These are phyloP conservation scores for Oreochromis aureus DNA, from an alignment of 2,113 vertebrate genomes.

Conservation along the genomic window DNA sequence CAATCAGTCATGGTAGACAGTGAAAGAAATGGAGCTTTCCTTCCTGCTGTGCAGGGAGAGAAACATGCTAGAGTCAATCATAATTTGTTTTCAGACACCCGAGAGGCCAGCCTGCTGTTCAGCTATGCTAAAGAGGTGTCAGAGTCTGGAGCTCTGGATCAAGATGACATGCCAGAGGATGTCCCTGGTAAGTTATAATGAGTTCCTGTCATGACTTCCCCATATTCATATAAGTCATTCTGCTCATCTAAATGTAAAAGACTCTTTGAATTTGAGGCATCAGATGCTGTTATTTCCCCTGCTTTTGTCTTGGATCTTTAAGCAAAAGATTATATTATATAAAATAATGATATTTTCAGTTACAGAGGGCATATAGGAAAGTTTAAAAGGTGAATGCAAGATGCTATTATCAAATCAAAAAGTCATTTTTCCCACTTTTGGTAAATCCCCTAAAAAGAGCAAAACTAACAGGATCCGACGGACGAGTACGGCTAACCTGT, in stretches of 20 bases:
- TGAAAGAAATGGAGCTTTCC: not conserved
- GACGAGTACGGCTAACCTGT: not conserved
- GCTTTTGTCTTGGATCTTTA: not conserved
- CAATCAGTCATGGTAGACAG: not conserved
- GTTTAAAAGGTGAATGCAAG: not conserved
- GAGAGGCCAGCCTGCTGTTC: constrained; percentile 84
- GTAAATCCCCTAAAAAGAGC: not conserved
- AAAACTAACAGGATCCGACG: not conserved
- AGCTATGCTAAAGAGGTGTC: constrained; percentile 80
- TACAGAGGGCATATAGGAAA: not conserved
- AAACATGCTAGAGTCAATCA: not conserved
- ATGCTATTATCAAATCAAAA: not conserved
- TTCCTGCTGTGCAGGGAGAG: not conserved
- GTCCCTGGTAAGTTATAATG: constrained; percentile 74
- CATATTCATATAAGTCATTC: not conserved
- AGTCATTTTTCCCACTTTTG: not conserved
- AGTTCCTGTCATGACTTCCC: not conserved
- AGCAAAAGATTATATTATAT: not conserved
- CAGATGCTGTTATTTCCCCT: not conserved
- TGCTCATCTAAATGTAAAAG: not conserved
- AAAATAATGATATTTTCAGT: not conserved
- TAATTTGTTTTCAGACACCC: constrained; percentile 77
- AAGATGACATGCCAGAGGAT: constrained; percentile 76
- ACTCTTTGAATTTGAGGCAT: not conserved
- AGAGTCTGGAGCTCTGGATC: constrained; percentile 70